Conservation (phyloP, 2,113 vertebrate genomes). For the Geococcyx californianus region DNA sequence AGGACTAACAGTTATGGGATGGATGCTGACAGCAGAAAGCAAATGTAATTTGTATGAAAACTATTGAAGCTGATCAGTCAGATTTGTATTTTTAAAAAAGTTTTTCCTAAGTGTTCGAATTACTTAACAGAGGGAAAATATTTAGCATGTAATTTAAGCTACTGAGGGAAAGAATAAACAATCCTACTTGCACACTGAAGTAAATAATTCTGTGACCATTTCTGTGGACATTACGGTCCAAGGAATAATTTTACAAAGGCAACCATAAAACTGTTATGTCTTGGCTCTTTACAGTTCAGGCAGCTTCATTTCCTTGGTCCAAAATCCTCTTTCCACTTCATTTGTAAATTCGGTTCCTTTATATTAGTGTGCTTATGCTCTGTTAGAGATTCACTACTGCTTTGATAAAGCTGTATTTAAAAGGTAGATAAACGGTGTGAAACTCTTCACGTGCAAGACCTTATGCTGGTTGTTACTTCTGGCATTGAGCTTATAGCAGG, state of each 20-base stretch:
- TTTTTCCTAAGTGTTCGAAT: neutral
- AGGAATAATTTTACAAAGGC: neutral
- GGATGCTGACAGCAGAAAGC: neutral
- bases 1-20: neutral
- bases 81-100: neutral
- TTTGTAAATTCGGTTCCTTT: neutral
- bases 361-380: neutral
- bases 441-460: neutral
- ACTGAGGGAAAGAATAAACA: neutral
- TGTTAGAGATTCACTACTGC: neutral
- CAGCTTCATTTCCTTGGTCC: neutral
- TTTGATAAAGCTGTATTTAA: neutral
- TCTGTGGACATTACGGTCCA: neutral
- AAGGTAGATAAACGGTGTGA: neutral
- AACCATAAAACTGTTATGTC: neutral
- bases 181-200: neutral
- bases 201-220: neutral
- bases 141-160: neutral
- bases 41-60: conserved; percentile 13
- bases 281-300: neutral
- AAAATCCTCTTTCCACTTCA: neutral
- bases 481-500: neutral
- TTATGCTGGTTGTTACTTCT: neutral
- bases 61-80: neutral
- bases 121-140: neutral